Base-by-base conservation (phyloP, 2,797 vertebrate species). In the Huso huso region DNA sequence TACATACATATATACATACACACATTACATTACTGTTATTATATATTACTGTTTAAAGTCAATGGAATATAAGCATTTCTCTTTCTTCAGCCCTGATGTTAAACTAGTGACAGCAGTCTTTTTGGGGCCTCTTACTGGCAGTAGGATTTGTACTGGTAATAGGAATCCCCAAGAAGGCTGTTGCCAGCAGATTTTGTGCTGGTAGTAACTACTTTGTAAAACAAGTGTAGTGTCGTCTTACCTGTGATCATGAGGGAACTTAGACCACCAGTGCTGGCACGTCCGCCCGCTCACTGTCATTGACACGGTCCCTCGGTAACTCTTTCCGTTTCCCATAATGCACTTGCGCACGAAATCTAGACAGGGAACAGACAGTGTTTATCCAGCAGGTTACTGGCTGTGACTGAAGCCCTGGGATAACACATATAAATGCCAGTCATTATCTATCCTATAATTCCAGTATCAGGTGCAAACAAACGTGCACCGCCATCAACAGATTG, bases 231-330 rank as follows among this genome's bases (percentile, higher is more conserved):
- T 13, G 4, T 50, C 10, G 5, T 5, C 70, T 81, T 80, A 97
- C 94, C 90, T 95, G 88, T 96, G 95, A 61, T 96, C 94, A 0
- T 97, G 94, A 8, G 96, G 96, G 62, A 93, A 93, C 37, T 86
- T 96, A 64, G 88, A 89, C 76, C 82, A 91, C 96, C 96, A 99
- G 55, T 79, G 89, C 65, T 99, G 96, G 73, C 96, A 98, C 67
- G 71, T 88, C 75, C 91, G 84, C 1, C 90, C 90, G 1, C 83
- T 89, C 62, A 70, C 80, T 0, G 96, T 98, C 0, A 53, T 81
- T 61, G 87, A 89, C 50, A 82, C 85, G 0, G 86, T 93, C 64
- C 96, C 94, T 0, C 94, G 76, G 82, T 98, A 98, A 49, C 69
- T 23, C 10, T 65, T 51, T 23, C 90, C 96, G 10, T 91, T 79